Conservation (phyloP, 1,140 invertebrate species). For the Argopecten irradians region DNA sequence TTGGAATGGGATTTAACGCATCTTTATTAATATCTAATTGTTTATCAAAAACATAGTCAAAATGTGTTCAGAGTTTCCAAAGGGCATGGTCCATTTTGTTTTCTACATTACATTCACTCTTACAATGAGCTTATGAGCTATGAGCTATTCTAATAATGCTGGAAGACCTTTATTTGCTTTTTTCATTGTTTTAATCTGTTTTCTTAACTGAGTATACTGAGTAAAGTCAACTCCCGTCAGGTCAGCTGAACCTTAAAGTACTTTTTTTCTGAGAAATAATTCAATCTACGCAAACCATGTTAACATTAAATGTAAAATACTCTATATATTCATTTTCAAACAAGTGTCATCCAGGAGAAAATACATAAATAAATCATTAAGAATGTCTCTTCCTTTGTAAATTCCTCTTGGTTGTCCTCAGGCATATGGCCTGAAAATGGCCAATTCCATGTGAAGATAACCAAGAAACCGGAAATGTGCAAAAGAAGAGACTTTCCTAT, state of each 20-base stretch:
- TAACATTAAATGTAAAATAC: too few species aligned
- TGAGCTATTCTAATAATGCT: neutral
- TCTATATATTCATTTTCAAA: too few species aligned
- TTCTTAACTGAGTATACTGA: neutral
- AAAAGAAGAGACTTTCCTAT: too few species aligned
- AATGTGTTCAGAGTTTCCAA: neutral
- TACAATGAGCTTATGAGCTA: neutral
- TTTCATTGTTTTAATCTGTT: neutral
- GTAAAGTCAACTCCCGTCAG: neutral
- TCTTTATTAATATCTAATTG: neutral
- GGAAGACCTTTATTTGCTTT: neutral
- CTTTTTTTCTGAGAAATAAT: too few species aligned
- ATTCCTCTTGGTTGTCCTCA: too few species aligned
- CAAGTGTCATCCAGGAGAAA: too few species aligned
- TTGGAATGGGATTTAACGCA: neutral
- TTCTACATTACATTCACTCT: neutral
- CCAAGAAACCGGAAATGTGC: too few species aligned
- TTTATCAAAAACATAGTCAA: neutral
- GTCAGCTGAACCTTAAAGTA: neutral
- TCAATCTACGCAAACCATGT: too few species aligned
- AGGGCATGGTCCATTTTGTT: neutral
- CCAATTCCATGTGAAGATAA: too few species aligned
- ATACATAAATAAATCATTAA: too few species aligned
- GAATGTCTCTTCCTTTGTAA: too few species aligned
- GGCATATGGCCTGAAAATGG: too few species aligned